Conservation (phyloP, 92 coral and sea anemone species). For the Montipora capitata region DNA sequence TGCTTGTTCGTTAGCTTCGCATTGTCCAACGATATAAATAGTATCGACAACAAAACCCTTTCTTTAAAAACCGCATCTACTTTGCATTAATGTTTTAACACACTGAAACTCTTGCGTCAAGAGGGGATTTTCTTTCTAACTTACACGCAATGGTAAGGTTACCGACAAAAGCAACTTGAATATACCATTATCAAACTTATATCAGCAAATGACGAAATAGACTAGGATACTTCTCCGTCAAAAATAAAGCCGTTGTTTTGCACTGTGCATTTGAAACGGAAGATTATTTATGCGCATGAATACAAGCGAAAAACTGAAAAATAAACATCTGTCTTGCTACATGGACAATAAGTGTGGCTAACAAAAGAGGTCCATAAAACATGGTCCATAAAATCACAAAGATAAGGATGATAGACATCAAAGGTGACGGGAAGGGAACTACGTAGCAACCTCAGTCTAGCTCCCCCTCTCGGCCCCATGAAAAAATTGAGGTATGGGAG, state of each 20-base stretch:
- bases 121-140: not conserved
- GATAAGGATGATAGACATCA: too few species aligned
- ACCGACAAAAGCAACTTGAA: not conserved
- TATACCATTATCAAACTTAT: not conserved
- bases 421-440: too few species aligned
- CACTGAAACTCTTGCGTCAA: not conserved
- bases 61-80: not conserved
- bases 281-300: too few species aligned
- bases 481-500: too few species aligned
- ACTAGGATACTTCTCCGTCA: not conserved
- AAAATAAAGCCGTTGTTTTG: not conserved
- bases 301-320: too few species aligned
- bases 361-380: too few species aligned
- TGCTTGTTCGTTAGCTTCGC: not conserved
- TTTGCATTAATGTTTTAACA: slow-evolving; percentile 1
- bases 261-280: too few species aligned
- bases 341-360: too few species aligned
- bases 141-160: not conserved
- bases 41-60: not conserved
- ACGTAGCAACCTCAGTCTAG: too few species aligned
- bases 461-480: too few species aligned
- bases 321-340: too few species aligned
- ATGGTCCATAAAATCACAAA: too few species aligned
- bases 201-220: not conserved
- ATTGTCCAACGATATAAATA: slow-evolving; percentile 7